Evolutionary conservation across 1,140 invertebrate species (phyloP).

Genomic region (Aradophagus sp.): DNA sequence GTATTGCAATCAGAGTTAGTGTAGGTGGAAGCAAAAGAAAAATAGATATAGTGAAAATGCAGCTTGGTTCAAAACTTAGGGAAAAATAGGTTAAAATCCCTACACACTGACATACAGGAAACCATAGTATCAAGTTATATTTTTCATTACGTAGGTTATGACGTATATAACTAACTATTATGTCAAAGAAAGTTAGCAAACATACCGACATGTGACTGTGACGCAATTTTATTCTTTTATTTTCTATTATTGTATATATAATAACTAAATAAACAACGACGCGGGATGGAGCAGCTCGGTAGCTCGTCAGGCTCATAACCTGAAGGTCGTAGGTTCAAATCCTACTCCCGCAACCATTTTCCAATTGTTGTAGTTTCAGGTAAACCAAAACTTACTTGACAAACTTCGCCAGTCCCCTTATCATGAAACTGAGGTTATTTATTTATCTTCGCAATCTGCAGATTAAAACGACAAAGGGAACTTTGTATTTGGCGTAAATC

Average conservation of each 20-base stretch:
- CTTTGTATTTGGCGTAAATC: too few relatives aligned
- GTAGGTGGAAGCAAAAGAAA: conserved; percentile 15
- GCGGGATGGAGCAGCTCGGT: conserved; percentile 37
- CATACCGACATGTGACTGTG: conserved; percentile 17
- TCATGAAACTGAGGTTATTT: too few relatives aligned
- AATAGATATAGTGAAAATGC: conserved; percentile 7
- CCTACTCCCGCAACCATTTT: conserved; percentile 29
- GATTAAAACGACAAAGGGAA: too few relatives aligned
- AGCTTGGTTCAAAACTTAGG: conserved; percentile 21
- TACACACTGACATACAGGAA: conserved; percentile 16
- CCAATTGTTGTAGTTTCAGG: conserved; percentile 1
- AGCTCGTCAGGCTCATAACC: conserved; percentile 45
- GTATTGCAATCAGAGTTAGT: conserved; percentile 19
- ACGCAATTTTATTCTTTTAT: conserved; percentile 17
- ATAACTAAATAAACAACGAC: conserved; percentile 17
- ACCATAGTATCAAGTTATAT: conserved; percentile 20
- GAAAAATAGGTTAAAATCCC: conserved; percentile 20
- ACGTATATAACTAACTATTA: conserved; percentile 19
- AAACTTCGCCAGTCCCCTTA: too few relatives aligned
- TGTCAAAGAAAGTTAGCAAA: conserved; percentile 18
- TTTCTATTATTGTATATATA: conserved; percentile 19
- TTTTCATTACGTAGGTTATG: conserved; percentile 21
- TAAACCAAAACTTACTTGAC: too few relatives aligned
- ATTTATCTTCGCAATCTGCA: too few relatives aligned
- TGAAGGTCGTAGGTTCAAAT: conserved; percentile 40